Percentiles rank a stretch among this genome's conserved stretches.
Conservation (phyloP, 2,113 vertebrate genomes). For the Paradisaea rubra region DNA sequence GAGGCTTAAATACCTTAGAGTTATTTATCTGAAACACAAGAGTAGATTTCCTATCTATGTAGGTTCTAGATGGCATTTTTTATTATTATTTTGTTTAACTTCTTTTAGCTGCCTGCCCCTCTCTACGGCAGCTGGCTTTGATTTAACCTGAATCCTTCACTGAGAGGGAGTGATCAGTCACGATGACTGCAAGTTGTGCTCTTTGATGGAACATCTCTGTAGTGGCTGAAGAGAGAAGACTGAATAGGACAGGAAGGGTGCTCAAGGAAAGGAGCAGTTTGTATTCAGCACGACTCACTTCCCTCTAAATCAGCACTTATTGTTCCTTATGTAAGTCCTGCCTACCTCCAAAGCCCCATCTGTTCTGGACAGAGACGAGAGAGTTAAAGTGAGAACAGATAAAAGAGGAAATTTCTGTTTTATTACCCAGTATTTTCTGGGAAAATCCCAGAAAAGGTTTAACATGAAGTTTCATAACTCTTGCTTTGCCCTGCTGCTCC, state of each 20-base stretch:
- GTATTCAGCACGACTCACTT: not conserved
- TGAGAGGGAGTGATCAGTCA: conserved; percentile 63
- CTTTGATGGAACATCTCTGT: not conserved
- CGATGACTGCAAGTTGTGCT: not conserved
- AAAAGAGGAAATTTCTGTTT: not conserved
- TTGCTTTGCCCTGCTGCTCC: not conserved
- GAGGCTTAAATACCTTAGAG: conserved; percentile 59
- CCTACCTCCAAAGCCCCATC: not conserved
- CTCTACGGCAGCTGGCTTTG: conserved; percentile 69
- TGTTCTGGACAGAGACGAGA: not conserved
- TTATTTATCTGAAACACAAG: conserved; percentile 31
- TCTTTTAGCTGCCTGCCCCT: not conserved
- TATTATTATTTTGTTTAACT: conserved; percentile 56
- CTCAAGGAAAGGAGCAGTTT: not conserved
- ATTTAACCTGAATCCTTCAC: conserved; percentile 66
- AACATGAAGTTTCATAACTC: not conserved
- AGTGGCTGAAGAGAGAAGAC: not conserved
- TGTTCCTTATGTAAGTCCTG: not conserved
- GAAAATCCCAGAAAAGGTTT: not conserved
- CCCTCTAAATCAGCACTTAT: not conserved
- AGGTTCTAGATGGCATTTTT: conserved; percentile 46
- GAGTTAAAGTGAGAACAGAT: conserved; percentile 1
- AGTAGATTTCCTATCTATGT: not conserved
- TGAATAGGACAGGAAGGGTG: not conserved
- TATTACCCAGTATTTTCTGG: conserved; percentile 6